phyloP scores from a whole-genome alignment of 2,113 vertebrate genomes.

The Nycticebus coucang region DNA sequence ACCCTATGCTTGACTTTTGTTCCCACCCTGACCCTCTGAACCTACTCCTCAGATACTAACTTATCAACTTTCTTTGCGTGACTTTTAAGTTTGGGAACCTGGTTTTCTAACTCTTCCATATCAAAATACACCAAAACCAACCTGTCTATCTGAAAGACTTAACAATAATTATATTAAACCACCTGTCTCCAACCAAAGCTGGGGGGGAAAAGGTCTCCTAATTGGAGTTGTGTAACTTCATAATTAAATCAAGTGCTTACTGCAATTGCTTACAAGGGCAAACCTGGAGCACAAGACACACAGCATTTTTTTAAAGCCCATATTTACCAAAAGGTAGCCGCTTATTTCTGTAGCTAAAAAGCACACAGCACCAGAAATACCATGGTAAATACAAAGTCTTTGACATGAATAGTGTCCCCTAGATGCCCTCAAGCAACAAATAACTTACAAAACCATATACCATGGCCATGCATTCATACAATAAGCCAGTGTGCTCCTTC shows the following conservation, averaged over 20 bases:
- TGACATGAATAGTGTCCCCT: not conserved
- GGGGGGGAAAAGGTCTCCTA: not conserved
- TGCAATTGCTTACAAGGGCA: not conserved
- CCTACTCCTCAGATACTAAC: not conserved
- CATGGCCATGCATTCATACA: not conserved
- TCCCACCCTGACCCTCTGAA: not conserved
- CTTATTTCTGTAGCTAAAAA: slow-evolving; percentile 5
- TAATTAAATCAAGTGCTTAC: not conserved
- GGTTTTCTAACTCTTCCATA: slow-evolving; percentile 24
- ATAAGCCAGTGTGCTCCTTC: not conserved
- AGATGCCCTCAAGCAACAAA: not conserved
- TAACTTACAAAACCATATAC: not conserved
- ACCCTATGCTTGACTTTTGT: not conserved
- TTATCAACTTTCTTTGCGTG: not conserved
- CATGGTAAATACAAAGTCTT: not conserved
- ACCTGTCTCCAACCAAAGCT: not conserved
- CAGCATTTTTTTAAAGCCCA: not conserved
- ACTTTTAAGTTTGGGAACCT: not conserved
- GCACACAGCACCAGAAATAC: slow-evolving; percentile 12
- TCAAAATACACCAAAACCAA: not conserved
- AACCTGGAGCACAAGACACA: not conserved
- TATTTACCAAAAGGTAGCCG: not conserved
- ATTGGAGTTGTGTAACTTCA: slow-evolving; percentile 35
- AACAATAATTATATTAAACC: not conserved
- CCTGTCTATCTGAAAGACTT: not conserved